Conservation (phyloP, 2,888 invertebrate genomes). For the Hoplodrina ambigua region DNA sequence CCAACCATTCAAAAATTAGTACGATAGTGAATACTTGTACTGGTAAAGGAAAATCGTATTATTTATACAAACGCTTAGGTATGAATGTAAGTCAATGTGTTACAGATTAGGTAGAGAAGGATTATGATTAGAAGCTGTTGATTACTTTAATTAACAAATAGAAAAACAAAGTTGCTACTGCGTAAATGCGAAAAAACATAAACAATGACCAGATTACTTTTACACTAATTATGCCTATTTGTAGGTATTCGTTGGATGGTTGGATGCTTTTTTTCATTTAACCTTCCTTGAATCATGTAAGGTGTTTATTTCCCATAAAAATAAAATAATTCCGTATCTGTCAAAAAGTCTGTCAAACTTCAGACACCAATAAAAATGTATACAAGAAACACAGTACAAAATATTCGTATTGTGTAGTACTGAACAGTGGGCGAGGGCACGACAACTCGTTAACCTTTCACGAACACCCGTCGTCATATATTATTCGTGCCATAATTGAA, state of each 20-base stretch:
- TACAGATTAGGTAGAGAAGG: conserved; percentile 22
- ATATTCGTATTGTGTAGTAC: conserved; percentile 24
- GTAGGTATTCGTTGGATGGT: too few relatives aligned
- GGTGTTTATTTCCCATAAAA: too few relatives aligned
- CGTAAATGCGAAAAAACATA: conserved; percentile 22
- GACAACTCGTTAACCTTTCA: conserved; percentile 87
- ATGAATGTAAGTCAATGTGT: conserved; percentile 44
- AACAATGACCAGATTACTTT: conserved; percentile 3
- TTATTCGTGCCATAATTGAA: conserved; percentile 80
- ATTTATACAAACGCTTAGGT: neutral
- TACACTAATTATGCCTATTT: neutral
- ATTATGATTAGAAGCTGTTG: conserved; percentile 14
- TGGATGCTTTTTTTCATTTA: too few relatives aligned
- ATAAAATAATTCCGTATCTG: neutral
- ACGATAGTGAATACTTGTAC: too few relatives aligned
- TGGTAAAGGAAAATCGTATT: neutral
- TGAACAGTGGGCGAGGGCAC: conserved; percentile 65
- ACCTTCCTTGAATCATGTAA: too few relatives aligned
- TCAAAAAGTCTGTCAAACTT: neutral
- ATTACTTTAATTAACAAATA: conserved; percentile 31
- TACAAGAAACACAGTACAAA: conserved; percentile 7
- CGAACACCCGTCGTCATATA: conserved; percentile 73
- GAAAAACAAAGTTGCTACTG: conserved; percentile 9
- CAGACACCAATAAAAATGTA: conserved; percentile 1
- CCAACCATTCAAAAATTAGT: too few relatives aligned